Evolutionary conservation across 2,113 vertebrate genomes (phyloP), one percentile per base, ranked within the genome.

Genomic region (Hystrix cristata): DNA sequence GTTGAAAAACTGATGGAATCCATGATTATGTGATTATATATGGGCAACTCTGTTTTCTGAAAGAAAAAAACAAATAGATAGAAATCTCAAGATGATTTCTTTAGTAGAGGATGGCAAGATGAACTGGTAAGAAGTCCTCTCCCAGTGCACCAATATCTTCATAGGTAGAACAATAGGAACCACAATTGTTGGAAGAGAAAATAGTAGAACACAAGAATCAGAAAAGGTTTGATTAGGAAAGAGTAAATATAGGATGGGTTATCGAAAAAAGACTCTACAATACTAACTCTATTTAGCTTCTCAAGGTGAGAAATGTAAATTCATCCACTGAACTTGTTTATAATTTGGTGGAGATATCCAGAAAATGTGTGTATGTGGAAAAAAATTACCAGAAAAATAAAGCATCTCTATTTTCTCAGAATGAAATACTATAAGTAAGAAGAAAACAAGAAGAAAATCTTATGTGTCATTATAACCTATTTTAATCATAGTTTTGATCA

Each of bases 321-420:
- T 89, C 43, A 79, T 57, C 4, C 48, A 67, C 29, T 71, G 21
- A 91, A 34, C 2, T 19, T 69, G 43, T 48, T 89, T 82, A 69
- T 60, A 93, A 83, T 90, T 86, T 95, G 60, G 18, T 55, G 38
- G 71, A 84, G 82, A 80, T 67, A 83, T 83, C 8, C 19, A 13
- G 18, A 29, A 83, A 88, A 93, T 83, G 18, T 74, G 10, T 48
- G 0, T 25, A 57, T 9, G 29, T 48, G 4, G 1, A 14, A 55
- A 67, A 94, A 43, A 34, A 87, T 84, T 88, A 64, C 55, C 55
- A 93, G 34, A 25, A 46, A 94, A 91, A 31, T 84, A 34, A 76
- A 59, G 2, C n/a, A 8, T 84, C 15, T 83, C 29, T 94, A 12
- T 81, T 93, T 91, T 27, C 5, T 59, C 9, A 93, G 3, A 8